phyloP scores from a whole-genome alignment of 2,113 vertebrate genomes.

The Campylomormyrus tamandua region DNA sequence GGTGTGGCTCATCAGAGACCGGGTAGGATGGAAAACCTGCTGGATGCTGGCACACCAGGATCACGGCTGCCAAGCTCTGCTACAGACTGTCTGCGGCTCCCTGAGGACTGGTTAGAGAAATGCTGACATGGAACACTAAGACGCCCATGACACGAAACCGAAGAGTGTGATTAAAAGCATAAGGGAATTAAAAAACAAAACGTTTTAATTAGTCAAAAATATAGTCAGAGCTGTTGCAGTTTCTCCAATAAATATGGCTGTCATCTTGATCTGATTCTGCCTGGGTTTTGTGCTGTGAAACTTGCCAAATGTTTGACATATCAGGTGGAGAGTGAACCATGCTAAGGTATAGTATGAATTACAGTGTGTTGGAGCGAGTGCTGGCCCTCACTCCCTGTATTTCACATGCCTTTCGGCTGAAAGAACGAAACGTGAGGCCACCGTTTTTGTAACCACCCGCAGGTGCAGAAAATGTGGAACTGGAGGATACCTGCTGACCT shows the following conservation, averaged over 20 bases:
- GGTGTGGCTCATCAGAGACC: background rate
- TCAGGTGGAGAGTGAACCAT: background rate
- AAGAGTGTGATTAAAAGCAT: background rate
- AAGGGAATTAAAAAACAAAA: background rate
- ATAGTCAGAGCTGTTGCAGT: background rate
- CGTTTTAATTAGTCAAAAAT: background rate
- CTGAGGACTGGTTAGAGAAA: background rate
- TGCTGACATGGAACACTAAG: background rate
- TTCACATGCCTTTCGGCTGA: background rate
- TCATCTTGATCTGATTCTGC: background rate
- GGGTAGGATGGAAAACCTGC: background rate
- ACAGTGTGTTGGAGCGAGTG: background rate
- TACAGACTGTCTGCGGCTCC: background rate
- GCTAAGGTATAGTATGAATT: background rate
- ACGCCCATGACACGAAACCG: background rate
- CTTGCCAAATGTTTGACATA: background rate
- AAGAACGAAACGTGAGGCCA: background rate
- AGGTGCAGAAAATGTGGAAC: constrained; percentile 73
- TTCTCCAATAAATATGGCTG: background rate
- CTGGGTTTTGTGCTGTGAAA: background rate
- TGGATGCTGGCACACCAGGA: background rate
- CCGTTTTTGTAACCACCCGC: background rate
- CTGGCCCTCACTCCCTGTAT: too few species aligned
- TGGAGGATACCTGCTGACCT: constrained; percentile 76
- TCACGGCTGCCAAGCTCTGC: background rate